A percentile compares a stretch with the other conserved stretches of the same genome.
Evolutionary conservation across 2,797 vertebrate genomes (phyloP).

Genomic region (Coreius guichenoti): DNA sequence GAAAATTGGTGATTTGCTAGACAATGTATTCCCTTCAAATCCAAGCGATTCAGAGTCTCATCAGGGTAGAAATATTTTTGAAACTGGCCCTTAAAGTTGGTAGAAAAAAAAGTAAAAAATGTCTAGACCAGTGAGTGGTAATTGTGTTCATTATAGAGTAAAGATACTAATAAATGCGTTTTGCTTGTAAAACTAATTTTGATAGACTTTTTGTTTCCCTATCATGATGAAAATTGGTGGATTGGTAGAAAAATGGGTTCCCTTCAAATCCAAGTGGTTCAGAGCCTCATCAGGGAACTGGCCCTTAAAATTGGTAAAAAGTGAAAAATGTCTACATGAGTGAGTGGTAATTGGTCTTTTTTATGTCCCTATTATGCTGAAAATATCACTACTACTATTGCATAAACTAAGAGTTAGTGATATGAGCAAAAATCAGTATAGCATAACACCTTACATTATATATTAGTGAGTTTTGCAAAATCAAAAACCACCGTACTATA

Average conservation of each 20-base stretch:
- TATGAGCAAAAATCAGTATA: not conserved
- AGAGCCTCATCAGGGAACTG: not conserved
- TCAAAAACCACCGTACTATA: not conserved
- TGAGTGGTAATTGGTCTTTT: not conserved
- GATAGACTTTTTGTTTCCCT: not conserved
- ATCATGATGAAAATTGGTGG: not conserved
- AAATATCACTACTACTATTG: not conserved
- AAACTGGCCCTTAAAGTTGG: not conserved
- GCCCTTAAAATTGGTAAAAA: not conserved
- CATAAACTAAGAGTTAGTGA: not conserved
- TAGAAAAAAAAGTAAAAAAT: not conserved
- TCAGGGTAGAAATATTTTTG: not conserved
- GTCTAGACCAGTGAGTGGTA: not conserved
- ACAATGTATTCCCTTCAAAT: not conserved
- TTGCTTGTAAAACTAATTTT: not conserved
- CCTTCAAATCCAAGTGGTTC: not conserved
- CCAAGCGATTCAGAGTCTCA: not conserved
- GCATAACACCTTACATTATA: not conserved
- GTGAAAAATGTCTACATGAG: not conserved
- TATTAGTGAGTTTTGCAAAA: not conserved
- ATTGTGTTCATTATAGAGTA: not conserved
- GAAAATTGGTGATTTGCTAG: not conserved
- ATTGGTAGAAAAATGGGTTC: not conserved
- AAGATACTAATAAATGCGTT: too few species aligned
- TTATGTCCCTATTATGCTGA: not conserved